Evolutionary conservation across 1,140 invertebrate species (phyloP).

Genomic region (Drosophila insularis): DNA sequence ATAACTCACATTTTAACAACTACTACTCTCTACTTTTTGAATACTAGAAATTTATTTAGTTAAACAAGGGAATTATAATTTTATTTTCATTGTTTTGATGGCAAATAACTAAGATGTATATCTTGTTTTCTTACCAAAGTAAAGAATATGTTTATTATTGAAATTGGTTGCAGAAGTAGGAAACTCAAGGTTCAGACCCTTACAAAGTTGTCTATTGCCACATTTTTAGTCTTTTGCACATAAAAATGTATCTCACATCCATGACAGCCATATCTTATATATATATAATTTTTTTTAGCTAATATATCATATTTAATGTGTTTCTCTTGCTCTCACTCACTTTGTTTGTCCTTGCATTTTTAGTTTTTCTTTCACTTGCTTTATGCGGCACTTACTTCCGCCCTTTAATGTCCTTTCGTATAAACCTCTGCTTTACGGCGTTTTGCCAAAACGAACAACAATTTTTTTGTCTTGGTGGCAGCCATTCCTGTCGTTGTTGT

Average conservation of each 20-base stretch:
- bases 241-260: constrained; percentile 67
- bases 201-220: constrained; percentile 28
- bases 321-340: constrained; percentile 53
- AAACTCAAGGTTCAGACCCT: constrained; percentile 32
- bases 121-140: background rate
- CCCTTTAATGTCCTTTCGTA: constrained; percentile 68
- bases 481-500: constrained; percentile 14
- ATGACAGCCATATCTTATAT: constrained; percentile 52
- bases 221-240: constrained; percentile 39
- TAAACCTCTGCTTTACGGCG: constrained; percentile 68
- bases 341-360: constrained; percentile 58
- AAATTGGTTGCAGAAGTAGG: constrained; percentile 36
- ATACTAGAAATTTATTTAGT: background rate
- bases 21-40: no score
- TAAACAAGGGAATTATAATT: background rate
- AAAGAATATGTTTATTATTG: background rate
- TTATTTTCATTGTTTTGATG: background rate
- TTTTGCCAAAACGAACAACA: constrained; percentile 48
- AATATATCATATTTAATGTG: constrained; percentile 80
- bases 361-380: constrained; percentile 49
- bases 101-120: background rate
- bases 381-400: constrained; percentile 72
- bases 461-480: constrained; percentile 34
- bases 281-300: constrained; percentile 16
- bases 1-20: no score